Base-by-base conservation (phyloP, 2,797 vertebrate genomes). In the Ciconia nigra region DNA sequence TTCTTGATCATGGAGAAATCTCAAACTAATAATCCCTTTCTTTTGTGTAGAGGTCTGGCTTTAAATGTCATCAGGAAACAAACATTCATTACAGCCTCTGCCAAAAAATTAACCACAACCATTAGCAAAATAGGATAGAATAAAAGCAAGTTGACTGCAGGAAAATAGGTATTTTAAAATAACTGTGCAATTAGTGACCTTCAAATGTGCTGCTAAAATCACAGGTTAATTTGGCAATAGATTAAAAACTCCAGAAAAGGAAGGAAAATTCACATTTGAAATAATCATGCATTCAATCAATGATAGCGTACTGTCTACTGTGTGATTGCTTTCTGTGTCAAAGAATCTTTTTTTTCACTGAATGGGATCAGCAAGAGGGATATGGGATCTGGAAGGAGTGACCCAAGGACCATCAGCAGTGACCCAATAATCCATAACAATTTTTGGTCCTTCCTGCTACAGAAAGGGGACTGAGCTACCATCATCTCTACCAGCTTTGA, bases 1-100 rank as follows among this genome's bases (percentile, higher is more conserved):
- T 51, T 87, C 73, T 91, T 85, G 13, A 72, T 72, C 51, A 79
- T 1, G 47, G 25, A 83, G 73, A 90, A 58, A 31, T 71, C 61
- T 83, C 69, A 78, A 55, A 83, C 14, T 63, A 78, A 67, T 81
- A 89, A 59, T 86, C 9, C 22, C 22, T 81, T 85, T 82, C 29
- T 67, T 90, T 92, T n/a, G 35, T 47, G 19, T 46, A 82, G 19
- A 58, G 21, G 42, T 87, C 78, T 66, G 9, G 24, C 11, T 85
- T 85, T 89, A 97, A 93, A 83, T 44, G 35, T 54, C 74, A 87
- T 66, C 55, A 91, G 67, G 67, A 95, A 93, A 94, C n/a, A 84
- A 61, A 33, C 9, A 78, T 41, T 58, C 67, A 87, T 78, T 80
- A 63, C n/a, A 92, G n/a, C 21, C 52, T 83, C 79, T 87, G 85